These are phyloP conservation scores for Pelobates fuscus DNA, from an alignment of 2,113 vertebrate genomes.

Conservation along the genomic window DNA sequence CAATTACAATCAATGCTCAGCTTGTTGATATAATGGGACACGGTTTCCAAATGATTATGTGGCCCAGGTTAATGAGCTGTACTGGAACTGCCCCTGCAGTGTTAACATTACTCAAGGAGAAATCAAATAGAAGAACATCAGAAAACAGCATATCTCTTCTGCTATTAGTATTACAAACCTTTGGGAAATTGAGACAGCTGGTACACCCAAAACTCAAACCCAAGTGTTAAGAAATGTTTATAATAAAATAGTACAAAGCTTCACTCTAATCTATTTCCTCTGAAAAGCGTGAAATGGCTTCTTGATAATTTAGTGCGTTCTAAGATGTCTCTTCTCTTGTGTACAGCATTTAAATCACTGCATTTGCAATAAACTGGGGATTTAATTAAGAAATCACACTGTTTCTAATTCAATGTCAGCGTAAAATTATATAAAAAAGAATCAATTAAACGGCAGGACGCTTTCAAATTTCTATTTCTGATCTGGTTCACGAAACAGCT, in stretches of 20 bases:
- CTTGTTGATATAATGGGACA: slow-evolving; percentile 42
- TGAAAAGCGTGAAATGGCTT: slow-evolving; percentile 38
- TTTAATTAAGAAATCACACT: slow-evolving; percentile 51
- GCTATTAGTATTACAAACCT: slow-evolving; percentile 1
- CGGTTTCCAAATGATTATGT: slow-evolving; percentile 30
- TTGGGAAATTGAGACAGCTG: slow-evolving; percentile 15
- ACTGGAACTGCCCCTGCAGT: slow-evolving; percentile 13
- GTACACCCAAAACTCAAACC: neutral
- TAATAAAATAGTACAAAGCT: slow-evolving; percentile 31
- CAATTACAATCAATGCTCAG: slow-evolving; percentile 44
- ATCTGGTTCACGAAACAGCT: slow-evolving; percentile 40
- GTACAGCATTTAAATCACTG: slow-evolving; percentile 41
- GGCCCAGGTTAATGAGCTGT: slow-evolving; percentile 40
- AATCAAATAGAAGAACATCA: slow-evolving; percentile 32
- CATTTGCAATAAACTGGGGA: slow-evolving; percentile 46
- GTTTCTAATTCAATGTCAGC: slow-evolving; percentile 51
- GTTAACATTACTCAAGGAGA: slow-evolving; percentile 40
- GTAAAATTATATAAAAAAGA: slow-evolving; percentile 50
- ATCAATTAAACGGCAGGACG: slow-evolving; percentile 46
- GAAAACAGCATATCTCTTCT: slow-evolving; percentile 16
- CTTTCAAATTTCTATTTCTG: slow-evolving; percentile 46
- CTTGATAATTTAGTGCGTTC: slow-evolving; percentile 42
- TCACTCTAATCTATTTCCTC: slow-evolving; percentile 35
- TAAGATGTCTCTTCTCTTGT: slow-evolving; percentile 33
- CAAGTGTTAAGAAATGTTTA: slow-evolving; percentile 25